A percentile compares a stretch with the other conserved stretches of the same genome.
phyloP scores from a whole-genome alignment of 2,113 vertebrate genomes.

The Catharus bicknelli region DNA sequence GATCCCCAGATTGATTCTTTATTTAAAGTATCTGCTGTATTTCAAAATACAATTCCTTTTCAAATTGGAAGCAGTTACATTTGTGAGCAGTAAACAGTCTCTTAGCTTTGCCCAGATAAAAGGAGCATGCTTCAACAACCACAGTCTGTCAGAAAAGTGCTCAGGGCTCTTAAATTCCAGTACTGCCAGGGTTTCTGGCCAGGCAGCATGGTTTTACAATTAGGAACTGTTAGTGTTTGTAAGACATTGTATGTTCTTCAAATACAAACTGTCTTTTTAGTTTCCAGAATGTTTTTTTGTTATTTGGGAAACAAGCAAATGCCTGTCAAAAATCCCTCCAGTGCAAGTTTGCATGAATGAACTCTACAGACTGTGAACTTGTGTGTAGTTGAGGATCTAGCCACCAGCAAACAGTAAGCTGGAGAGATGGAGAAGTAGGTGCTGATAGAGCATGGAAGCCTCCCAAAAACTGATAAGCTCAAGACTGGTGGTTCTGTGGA shows the following conservation, averaged over 20 bases:
- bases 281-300: background rate
- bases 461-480: background rate
- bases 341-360: background rate
- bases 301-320: background rate
- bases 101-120: background rate
- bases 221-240: background rate
- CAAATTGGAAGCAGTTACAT: background rate
- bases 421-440: background rate
- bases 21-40: background rate
- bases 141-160: background rate
- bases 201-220: background rate
- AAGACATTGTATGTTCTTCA: background rate
- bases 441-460: background rate
- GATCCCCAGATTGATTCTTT: background rate
- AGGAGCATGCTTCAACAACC: background rate
- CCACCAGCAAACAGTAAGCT: background rate
- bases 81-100: background rate
- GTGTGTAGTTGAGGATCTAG: background rate
- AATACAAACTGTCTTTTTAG: background rate
- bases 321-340: background rate
- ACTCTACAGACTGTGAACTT: background rate
- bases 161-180: background rate
- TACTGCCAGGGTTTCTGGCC: background rate
- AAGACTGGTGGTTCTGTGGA: background rate
- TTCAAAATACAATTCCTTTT: background rate